These are phyloP conservation scores for Bubalus kerabau DNA, from an alignment of 2,113 vertebrate species.

Conservation along the genomic window DNA sequence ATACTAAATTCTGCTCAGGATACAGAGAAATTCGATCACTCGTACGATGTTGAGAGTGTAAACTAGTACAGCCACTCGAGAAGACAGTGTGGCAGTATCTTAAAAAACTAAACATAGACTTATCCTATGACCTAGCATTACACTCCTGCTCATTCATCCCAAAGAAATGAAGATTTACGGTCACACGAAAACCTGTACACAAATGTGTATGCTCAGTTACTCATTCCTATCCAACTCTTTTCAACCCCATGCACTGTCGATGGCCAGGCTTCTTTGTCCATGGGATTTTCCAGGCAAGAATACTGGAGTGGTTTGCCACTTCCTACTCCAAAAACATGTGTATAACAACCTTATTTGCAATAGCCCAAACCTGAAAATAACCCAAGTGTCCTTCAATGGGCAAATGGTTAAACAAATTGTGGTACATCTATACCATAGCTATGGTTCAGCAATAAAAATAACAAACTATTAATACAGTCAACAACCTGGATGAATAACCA, in stretches of 20 bases:
- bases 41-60: background rate
- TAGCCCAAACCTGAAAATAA: background rate
- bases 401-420: background rate
- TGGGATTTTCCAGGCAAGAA: background rate
- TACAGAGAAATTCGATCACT: background rate
- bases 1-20: background rate
- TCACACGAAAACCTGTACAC: background rate
- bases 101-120: background rate
- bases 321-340: background rate
- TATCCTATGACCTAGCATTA: background rate
- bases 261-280: background rate
- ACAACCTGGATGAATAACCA: background rate
- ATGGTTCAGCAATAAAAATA: background rate
- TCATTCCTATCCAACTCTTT: background rate
- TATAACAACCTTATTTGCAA: background rate
- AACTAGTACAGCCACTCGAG: background rate
- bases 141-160: background rate
- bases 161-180: background rate
- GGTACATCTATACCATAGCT: background rate
- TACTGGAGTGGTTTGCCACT: background rate
- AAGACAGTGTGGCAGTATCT: background rate
- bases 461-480: background rate
- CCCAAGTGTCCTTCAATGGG: background rate
- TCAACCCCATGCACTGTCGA: fast-evolving
- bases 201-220: background rate